Evolutionary conservation across 2,888 invertebrate genomes (phyloP).

Genomic region (Shargacucullia verbasci): DNA sequence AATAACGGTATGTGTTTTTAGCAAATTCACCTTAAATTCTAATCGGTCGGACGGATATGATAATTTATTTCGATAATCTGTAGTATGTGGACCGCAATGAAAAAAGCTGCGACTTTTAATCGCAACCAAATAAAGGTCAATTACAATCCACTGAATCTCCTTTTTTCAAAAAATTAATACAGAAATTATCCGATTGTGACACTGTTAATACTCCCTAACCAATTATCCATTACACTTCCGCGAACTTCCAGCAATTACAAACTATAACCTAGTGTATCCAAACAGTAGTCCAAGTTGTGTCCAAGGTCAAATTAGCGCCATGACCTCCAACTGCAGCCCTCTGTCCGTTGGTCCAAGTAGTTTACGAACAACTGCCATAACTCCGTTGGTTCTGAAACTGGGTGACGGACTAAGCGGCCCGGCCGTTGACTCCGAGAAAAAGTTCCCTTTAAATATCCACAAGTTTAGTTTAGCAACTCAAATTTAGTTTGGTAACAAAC

Average conservation of each 20-base stretch:
- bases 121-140: too few species aligned
- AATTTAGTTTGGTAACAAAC: slow-evolving; percentile 88
- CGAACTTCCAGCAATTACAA: slow-evolving; percentile 57
- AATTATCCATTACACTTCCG: slow-evolving; percentile 24
- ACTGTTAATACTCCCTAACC: neutral
- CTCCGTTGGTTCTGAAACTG: slow-evolving; percentile 87
- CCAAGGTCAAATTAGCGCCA: slow-evolving; percentile 88
- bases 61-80: too few species aligned
- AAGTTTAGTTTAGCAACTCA: slow-evolving; percentile 89
- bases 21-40: too few species aligned
- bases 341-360: slow-evolving; percentile 84
- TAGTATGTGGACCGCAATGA: too few species aligned
- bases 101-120: too few species aligned
- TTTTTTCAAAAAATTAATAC: neutral
- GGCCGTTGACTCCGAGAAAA: slow-evolving; percentile 89
- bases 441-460: slow-evolving; percentile 89
- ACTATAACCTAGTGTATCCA: slow-evolving; percentile 67
- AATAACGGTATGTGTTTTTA: too few species aligned
- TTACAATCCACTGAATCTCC: too few species aligned
- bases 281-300: slow-evolving; percentile 78
- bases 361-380: slow-evolving; percentile 89
- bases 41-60: too few species aligned
- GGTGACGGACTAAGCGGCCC: slow-evolving; percentile 87
- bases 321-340: slow-evolving; percentile 86
- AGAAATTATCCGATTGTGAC: neutral